Percentiles rank a stretch among this genome's conserved stretches.
These are phyloP conservation scores for Manduca sexta DNA, from an alignment of 1,140 invertebrate species.

Conservation along the genomic window DNA sequence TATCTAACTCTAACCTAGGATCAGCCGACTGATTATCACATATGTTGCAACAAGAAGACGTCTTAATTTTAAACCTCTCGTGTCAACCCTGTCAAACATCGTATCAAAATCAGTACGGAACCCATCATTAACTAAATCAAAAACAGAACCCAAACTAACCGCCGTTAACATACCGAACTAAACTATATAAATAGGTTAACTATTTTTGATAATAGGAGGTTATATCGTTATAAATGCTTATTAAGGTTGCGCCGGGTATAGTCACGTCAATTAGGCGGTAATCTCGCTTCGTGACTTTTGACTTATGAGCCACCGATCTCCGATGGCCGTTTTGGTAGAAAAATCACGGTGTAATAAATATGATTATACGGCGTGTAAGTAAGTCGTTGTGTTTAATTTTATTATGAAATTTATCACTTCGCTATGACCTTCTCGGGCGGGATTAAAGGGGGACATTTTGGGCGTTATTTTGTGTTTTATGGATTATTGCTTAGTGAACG, in stretches of 20 bases:
- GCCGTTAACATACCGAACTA: background rate
- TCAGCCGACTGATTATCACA: no score
- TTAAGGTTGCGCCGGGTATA: slow-evolving; percentile 47
- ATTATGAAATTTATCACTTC: slow-evolving; percentile 14
- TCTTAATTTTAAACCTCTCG: no score
- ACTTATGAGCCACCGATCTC: slow-evolving; percentile 59
- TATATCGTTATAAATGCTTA: slow-evolving; percentile 60
- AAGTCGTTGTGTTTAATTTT: slow-evolving; percentile 20
- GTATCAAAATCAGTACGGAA: no score
- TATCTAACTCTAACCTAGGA: no score
- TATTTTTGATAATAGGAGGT: slow-evolving; percentile 59
- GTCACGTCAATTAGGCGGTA: slow-evolving; percentile 54
- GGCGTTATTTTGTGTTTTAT: no score
- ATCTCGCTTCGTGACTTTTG: slow-evolving; percentile 62
- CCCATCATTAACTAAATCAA: no score
- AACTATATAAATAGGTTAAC: slow-evolving; percentile 50
- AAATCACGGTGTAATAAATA: slow-evolving; percentile 44
- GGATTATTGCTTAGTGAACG: no score
- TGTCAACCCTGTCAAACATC: no score
- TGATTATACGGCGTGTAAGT: slow-evolving; percentile 36
- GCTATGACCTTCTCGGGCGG: background rate
- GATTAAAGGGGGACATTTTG: no score
- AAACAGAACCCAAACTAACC: background rate
- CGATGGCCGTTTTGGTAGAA: slow-evolving; percentile 40
- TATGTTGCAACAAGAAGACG: no score